Evolutionary conservation across 1,140 invertebrate genomes (phyloP).

Genomic region (Drosophila tristis): DNA sequence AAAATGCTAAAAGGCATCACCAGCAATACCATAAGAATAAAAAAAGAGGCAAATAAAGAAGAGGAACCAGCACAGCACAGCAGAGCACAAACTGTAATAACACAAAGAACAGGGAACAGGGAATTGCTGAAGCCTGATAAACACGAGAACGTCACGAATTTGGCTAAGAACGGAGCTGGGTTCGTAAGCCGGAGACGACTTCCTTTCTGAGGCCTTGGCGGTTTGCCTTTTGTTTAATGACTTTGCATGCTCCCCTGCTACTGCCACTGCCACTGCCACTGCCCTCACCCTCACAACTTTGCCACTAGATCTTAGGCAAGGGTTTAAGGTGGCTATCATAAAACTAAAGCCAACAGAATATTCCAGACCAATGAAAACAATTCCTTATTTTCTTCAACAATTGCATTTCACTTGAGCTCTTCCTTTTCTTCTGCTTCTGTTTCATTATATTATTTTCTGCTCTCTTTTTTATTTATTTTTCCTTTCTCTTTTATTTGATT

Average conservation of each 20-base stretch:
- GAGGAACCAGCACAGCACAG: slow-evolving; percentile 7
- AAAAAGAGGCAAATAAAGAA: slow-evolving; percentile 11
- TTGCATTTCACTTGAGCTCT: slow-evolving; percentile 60
- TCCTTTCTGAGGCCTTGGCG: slow-evolving; percentile 52
- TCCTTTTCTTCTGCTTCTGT: too few relatives aligned
- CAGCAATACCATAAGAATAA: neutral
- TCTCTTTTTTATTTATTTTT: too few relatives aligned
- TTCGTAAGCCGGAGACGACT: slow-evolving; percentile 43
- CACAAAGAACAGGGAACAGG: slow-evolving; percentile 16
- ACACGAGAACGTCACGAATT: slow-evolving; percentile 75
- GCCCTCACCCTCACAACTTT: neutral
- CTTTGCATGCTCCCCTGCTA: slow-evolving; percentile 53
- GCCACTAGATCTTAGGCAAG: slow-evolving; percentile 17
- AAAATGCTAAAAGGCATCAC: slow-evolving; percentile 73
- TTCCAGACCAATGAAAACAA: slow-evolving; percentile 3
- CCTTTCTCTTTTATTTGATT: too few relatives aligned
- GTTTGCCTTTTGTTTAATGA: slow-evolving; percentile 73
- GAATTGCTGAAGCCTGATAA: slow-evolving; percentile 64
- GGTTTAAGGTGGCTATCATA: slow-evolving; percentile 34
- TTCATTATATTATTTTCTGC: too few relatives aligned
- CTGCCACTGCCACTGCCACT: neutral
- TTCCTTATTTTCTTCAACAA: slow-evolving; percentile 41
- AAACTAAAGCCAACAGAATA: slow-evolving; percentile 20
- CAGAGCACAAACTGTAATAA: slow-evolving; percentile 24
- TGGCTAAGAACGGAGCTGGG: slow-evolving; percentile 8